Percentiles rank a stretch among this genome's conserved stretches.
phyloP scores from a whole-genome alignment of 2,113 vertebrate genomes.

The Colaptes auratus region DNA sequence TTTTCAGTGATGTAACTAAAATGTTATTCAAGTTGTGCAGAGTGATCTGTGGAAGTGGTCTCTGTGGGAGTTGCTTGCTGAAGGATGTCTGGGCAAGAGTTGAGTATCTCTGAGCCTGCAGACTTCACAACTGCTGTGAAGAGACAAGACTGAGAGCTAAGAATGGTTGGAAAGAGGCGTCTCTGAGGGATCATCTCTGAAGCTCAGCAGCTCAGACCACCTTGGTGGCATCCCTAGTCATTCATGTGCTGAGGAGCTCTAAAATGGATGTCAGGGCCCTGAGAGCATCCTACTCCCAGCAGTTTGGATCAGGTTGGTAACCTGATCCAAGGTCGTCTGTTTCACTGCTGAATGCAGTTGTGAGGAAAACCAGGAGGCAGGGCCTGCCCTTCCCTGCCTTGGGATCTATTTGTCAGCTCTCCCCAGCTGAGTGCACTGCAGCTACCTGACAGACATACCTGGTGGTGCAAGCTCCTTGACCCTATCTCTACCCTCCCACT shows the following conservation, averaged over 20 bases:
- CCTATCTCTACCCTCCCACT: neutral
- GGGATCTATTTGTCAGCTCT: neutral
- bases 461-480: accelerated
- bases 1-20: neutral
- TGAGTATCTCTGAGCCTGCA: accelerated
- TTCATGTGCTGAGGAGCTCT: neutral
- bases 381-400: neutral
- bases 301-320: neutral
- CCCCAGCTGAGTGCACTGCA: too few relatives aligned
- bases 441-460: accelerated
- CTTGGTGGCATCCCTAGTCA: neutral
- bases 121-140: neutral
- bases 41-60: accelerated
- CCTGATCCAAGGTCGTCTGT: neutral
- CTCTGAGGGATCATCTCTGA: neutral
- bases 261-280: accelerated
- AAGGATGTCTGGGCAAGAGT: accelerated
- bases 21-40: accelerated
- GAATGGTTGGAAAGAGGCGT: neutral
- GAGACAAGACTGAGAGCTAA: neutral
- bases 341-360: accelerated
- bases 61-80: neutral
- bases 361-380: neutral
- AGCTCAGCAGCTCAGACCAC: neutral
- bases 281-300: neutral